These are phyloP conservation scores for Bothrops jararaca DNA, from an alignment of 2,113 vertebrate genomes.

Conservation along the genomic window DNA sequence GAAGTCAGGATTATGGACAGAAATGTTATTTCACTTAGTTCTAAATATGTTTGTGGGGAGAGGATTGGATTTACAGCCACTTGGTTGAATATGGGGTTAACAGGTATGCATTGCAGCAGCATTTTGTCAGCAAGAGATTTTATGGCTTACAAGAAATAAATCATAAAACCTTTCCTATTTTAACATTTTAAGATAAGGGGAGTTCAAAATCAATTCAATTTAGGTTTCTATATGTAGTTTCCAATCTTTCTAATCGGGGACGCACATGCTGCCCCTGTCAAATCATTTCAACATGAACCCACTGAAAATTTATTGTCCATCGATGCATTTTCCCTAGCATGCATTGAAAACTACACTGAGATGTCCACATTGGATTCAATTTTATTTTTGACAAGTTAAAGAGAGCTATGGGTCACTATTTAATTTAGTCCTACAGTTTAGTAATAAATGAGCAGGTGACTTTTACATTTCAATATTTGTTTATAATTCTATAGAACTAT, in stretches of 20 bases:
- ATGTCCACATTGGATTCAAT: slow-evolving; percentile 13
- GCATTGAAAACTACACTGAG: slow-evolving; percentile 32
- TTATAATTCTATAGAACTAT: fast-evolving
- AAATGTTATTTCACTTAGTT: neutral
- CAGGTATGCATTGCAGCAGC: slow-evolving; percentile 49
- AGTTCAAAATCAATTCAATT: slow-evolving; percentile 81
- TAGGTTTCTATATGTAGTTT: slow-evolving; percentile 69
- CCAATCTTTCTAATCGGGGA: slow-evolving; percentile 66
- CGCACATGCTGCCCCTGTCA: slow-evolving; percentile 69
- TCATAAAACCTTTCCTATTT: slow-evolving; percentile 81
- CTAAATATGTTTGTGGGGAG: neutral
- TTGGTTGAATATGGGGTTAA: slow-evolving; percentile 53
- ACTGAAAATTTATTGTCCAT: slow-evolving; percentile 72
- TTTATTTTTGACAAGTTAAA: slow-evolving; percentile 20
- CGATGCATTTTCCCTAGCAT: slow-evolving; percentile 38
- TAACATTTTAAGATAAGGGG: slow-evolving; percentile 81
- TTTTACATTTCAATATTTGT: neutral
- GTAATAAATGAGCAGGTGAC: neutral
- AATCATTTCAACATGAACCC: slow-evolving; percentile 67
- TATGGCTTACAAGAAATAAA: slow-evolving; percentile 81
- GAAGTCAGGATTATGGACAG: neutral
- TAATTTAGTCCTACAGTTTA: neutral
- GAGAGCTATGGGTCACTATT: neutral
- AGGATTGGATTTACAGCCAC: neutral
- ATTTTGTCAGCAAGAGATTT: slow-evolving; percentile 75